phyloP scores from a whole-genome alignment of 2,797 vertebrate genomes.

The Lagorchestes hirsutus region DNA sequence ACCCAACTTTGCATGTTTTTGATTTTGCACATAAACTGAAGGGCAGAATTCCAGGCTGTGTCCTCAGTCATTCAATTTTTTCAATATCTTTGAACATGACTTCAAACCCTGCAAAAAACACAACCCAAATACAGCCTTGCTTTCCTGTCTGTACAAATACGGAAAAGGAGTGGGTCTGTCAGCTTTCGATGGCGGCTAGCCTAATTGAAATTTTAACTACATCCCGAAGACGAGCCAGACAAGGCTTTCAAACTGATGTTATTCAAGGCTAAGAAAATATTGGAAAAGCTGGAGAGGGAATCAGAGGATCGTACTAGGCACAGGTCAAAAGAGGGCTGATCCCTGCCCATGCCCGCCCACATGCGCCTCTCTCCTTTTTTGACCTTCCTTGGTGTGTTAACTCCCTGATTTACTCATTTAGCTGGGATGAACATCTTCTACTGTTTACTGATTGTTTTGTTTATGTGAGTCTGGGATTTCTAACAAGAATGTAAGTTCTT shows the following conservation, averaged over 20 bases:
- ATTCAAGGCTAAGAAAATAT: slow-evolving; percentile 85
- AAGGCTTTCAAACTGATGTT: slow-evolving; percentile 78
- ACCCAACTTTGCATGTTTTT: slow-evolving; percentile 91
- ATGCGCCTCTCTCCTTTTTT: slow-evolving; percentile 1
- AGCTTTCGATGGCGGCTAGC: slow-evolving; percentile 83
- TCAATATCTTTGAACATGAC: slow-evolving; percentile 88
- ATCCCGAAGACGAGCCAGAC: slow-evolving; percentile 83
- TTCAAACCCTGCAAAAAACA: slow-evolving; percentile 89
- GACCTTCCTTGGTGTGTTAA: not conserved
- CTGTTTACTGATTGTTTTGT: not conserved
- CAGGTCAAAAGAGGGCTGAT: slow-evolving; percentile 13
- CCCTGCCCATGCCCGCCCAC: not conserved
- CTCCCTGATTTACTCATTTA: not conserved
- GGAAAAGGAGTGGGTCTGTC: slow-evolving; percentile 87
- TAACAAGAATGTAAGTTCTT: not conserved
- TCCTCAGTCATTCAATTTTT: slow-evolving; percentile 88
- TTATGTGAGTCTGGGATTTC: not conserved
- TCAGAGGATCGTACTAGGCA: slow-evolving; percentile 17
- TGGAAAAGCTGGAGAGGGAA: slow-evolving; percentile 68
- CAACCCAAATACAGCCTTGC: slow-evolving; percentile 87
- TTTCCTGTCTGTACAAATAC: slow-evolving; percentile 88
- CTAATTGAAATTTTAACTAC: slow-evolving; percentile 88
- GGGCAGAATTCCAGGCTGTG: slow-evolving; percentile 88
- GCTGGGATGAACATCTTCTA: not conserved
- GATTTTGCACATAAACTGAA: slow-evolving; percentile 89